A percentile compares a stretch with the other conserved stretches of the same genome.
Conservation (phyloP, 2,888 invertebrate genomes). For the Laothoe populi region DNA sequence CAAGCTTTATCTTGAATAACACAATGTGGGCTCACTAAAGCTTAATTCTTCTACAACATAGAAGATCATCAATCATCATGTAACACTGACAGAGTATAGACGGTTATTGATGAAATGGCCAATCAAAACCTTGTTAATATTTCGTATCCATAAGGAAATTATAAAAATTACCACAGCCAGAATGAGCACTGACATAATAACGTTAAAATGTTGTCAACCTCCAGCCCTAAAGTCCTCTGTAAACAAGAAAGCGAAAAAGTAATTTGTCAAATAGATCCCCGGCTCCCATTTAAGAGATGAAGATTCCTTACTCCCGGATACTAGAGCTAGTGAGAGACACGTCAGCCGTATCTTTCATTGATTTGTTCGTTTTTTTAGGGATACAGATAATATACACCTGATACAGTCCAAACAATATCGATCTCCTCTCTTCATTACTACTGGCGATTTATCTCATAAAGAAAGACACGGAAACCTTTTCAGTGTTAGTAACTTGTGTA, state of each 20-base stretch:
- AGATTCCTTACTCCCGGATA: constrained; percentile 30
- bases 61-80: too few species aligned
- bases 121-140: not conserved
- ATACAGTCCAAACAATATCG: too few species aligned
- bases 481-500: too few species aligned
- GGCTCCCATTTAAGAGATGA: constrained; percentile 46
- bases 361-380: too few species aligned
- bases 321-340: constrained; percentile 41
- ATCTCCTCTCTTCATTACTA: too few species aligned
- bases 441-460: too few species aligned
- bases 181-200: constrained; percentile 9
- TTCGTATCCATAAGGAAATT: not conserved
- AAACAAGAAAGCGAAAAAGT: constrained; percentile 77
- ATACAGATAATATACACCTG: too few species aligned
- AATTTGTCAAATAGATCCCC: constrained; percentile 82
- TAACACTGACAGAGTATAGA: not conserved
- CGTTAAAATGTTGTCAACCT: constrained; percentile 11
- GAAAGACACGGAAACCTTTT: too few species aligned
- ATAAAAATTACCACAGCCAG: not conserved
- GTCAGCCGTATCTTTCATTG: constrained; percentile 16
- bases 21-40: too few species aligned
- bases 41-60: too few species aligned
- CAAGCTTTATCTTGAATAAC: too few species aligned
- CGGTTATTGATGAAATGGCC: not conserved
- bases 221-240: constrained; percentile 34